A percentile compares a stretch with the other conserved stretches of the same genome.
These are phyloP conservation scores for Crenichthys baileyi DNA, from an alignment of 2,797 vertebrate genomes.

Conservation along the genomic window DNA sequence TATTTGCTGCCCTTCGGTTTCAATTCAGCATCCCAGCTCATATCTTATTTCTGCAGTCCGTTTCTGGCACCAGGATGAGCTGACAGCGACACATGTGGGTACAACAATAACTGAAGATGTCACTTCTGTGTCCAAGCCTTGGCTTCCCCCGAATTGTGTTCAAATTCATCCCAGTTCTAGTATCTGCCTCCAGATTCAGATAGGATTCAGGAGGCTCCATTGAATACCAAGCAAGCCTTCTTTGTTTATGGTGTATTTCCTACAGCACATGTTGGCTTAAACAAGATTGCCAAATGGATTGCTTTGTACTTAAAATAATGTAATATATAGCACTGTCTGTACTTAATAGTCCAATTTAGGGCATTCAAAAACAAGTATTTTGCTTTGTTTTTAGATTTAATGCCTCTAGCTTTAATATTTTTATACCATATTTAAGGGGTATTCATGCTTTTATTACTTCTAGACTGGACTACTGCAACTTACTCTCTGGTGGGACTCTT, in stretches of 20 bases:
- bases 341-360: neutral
- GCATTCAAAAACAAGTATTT: neutral
- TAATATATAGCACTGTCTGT: neutral
- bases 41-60: slow-evolving; percentile 19
- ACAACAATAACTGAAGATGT: slow-evolving; percentile 41
- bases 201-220: slow-evolving; percentile 3
- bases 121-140: slow-evolving; percentile 33
- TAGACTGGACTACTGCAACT: no score
- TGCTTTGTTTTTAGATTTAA: neutral
- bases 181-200: slow-evolving; percentile 14
- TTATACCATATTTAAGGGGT: neutral
- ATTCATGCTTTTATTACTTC: no score
- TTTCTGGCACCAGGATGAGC: slow-evolving; percentile 19
- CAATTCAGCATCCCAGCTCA: slow-evolving; percentile 18
- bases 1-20: slow-evolving; percentile 10
- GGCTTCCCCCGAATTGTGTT: neutral
- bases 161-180: slow-evolving; percentile 6
- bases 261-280: neutral
- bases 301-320: neutral
- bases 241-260: neutral
- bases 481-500: no score
- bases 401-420: neutral
- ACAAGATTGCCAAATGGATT: neutral
- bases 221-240: slow-evolving; percentile 8
- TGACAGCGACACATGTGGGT: slow-evolving; percentile 52